Conservation (phyloP, 2,888 invertebrate species). For the Diaphora mendica region DNA sequence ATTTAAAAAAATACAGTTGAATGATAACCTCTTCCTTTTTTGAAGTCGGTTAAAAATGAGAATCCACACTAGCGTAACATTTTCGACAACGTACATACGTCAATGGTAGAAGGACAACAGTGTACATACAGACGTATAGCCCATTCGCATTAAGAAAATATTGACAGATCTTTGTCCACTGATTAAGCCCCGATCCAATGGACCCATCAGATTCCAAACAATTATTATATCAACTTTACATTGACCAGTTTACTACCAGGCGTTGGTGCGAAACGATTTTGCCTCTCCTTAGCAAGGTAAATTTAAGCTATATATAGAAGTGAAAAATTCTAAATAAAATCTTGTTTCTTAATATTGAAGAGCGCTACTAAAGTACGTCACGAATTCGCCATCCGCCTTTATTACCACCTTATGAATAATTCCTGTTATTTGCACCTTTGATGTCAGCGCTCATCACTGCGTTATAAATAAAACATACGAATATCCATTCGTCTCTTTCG, state of each 20-base stretch:
- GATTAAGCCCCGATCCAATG: too few species aligned
- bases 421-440: constrained; percentile 55
- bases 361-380: constrained; percentile 30
- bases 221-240: too few species aligned
- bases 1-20: too few species aligned
- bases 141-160: too few species aligned
- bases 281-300: too few species aligned
- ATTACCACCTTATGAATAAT: constrained; percentile 59
- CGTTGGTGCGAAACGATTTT: too few species aligned
- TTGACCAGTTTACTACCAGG: too few species aligned
- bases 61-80: not conserved
- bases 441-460: constrained; percentile 46
- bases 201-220: too few species aligned
- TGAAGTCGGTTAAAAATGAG: too few species aligned
- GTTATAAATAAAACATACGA: constrained; percentile 53
- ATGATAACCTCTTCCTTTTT: too few species aligned
- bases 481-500: constrained; percentile 27
- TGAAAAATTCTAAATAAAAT: not conserved
- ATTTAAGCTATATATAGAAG: not conserved
- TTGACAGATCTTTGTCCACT: too few species aligned
- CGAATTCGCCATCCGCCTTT: constrained; percentile 28
- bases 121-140: too few species aligned
- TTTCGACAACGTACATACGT: not conserved
- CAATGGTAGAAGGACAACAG: not conserved
- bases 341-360: constrained; percentile 31